These are phyloP conservation scores for Larimichthys polyactis DNA, from an alignment of 2,113 vertebrate species.

Conservation along the genomic window DNA sequence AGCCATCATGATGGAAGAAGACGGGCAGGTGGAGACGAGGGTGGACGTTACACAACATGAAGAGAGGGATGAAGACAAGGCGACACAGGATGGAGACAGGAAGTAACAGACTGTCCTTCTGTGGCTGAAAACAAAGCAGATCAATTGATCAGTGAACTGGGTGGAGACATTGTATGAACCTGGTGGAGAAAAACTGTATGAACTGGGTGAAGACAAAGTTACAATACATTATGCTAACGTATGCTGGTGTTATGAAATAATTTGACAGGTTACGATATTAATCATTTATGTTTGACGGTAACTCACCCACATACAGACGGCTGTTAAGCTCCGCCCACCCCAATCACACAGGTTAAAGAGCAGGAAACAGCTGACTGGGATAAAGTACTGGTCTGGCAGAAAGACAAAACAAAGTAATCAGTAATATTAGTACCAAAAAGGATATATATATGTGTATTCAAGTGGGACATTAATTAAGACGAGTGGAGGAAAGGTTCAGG, in stretches of 20 bases:
- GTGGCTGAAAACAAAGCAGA: conserved; percentile 50
- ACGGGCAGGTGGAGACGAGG: conserved; percentile 71
- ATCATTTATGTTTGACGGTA: background rate
- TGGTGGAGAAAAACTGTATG: background rate
- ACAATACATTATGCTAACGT: too few relatives aligned
- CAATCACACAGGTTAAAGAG: conserved; percentile 95
- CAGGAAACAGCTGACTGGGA: conserved; percentile 92
- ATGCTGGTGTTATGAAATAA: too few relatives aligned
- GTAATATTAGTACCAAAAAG: too few relatives aligned
- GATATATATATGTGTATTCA: too few relatives aligned
- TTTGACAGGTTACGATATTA: too few relatives aligned
- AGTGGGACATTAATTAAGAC: too few relatives aligned
- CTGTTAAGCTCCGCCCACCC: conserved; percentile 91
- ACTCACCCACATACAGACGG: conserved; percentile 91
- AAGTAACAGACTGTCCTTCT: conserved; percentile 81
- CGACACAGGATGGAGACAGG: conserved; percentile 81
- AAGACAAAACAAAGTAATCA: background rate
- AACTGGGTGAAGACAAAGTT: too few relatives aligned
- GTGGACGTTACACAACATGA: conserved; percentile 88
- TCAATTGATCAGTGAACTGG: background rate
- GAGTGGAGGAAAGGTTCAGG: too few relatives aligned
- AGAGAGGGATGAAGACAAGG: conserved; percentile 84
- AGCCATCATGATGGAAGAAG: conserved; percentile 84
- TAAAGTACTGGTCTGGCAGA: conserved; percentile 87
- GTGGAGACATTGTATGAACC: too few relatives aligned